Evolutionary conservation across 2,888 invertebrate species (phyloP), one percentile per base, ranked within the genome.

Genomic region (Andrena chrysosceles): DNA sequence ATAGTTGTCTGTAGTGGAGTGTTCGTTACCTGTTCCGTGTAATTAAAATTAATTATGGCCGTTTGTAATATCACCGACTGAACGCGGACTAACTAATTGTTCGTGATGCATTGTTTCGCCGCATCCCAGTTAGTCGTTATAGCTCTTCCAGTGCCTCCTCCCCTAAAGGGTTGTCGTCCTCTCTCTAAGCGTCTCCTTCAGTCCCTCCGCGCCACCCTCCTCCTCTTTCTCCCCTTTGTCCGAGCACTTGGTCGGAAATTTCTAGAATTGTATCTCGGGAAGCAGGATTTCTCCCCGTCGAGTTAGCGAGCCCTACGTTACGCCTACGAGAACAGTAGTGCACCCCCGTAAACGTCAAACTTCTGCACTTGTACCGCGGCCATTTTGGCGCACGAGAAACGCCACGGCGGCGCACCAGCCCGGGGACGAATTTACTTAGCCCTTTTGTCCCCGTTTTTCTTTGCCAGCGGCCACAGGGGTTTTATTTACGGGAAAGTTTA

Each of bases 31-130:
- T 81, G 87, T 66, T 77, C 85, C 83, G 81, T 67, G 81, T 89
- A 88, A 89, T 88, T 89, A 87, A 87, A 89, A 88, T 88, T 88
- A 89, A 88, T 88, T 84, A 87, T 84, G 63, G 70, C 81, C 81
- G 85, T 85, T 87, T 81, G 87, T 82, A 81, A 79, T 79, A 79
- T 67, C 72, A 70, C 82, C 83, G 81, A 78, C 82, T 75, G 77
- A 75, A 63, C 60, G 48, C 73, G 74, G 64, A 73, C 80, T 71
- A 82, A 85, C 80, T 87, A 89, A 89, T 87, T 89, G 77, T 87
- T 83, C 81, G 74, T 64, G 68, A 83, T 80, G 83, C 83, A 87
- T 88, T 88, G 88, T 88, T 84, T 72, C 80, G 69, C 64, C 69
- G 74, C 69, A 85, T 86, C 83, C 42, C 83, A 81, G 81, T 81